phyloP scores from a whole-genome alignment of 2,113 vertebrate genomes.

The Columbina picui region DNA sequence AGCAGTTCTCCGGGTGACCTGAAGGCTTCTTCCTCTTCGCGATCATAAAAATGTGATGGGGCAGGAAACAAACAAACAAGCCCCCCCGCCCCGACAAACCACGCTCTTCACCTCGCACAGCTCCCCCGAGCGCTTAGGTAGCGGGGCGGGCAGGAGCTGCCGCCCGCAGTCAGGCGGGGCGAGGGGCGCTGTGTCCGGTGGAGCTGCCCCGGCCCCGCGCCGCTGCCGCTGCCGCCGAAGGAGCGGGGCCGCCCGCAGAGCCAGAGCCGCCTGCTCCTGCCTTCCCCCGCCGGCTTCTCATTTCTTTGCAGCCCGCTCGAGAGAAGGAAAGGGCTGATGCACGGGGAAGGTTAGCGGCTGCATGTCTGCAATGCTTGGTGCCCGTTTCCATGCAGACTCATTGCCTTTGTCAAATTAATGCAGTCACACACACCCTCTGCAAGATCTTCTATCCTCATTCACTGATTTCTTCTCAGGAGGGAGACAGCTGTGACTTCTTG shows the following conservation, averaged over 20 bases:
- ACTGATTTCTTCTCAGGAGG: not conserved
- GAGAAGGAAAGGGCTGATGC: not conserved
- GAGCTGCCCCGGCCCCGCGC: not conserved
- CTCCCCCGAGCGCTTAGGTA: slow-evolving; percentile 27
- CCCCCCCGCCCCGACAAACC: not conserved
- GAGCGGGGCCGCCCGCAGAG: not conserved
- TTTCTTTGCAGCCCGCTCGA: accelerated
- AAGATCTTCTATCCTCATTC: not conserved
- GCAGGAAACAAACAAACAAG: not conserved
- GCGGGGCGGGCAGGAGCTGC: slow-evolving; percentile 23
- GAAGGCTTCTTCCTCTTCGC: slow-evolving; percentile 66
- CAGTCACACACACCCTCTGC: not conserved
- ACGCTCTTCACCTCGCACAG: not conserved
- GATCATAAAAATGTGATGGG: slow-evolving; percentile 47
- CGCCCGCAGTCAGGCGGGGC: not conserved
- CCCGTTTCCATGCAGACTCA: not conserved
- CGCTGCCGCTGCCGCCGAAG: too few species aligned
- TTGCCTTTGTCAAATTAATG: not conserved
- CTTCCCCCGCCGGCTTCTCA: not conserved
- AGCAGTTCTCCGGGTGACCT: slow-evolving; percentile 61
- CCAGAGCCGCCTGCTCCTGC: not conserved
- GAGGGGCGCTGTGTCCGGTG: not conserved
- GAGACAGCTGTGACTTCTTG: not conserved
- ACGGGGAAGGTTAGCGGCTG: not conserved
- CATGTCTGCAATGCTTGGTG: not conserved